phyloP scores from a whole-genome alignment of 2,113 vertebrate genomes.

The Stomatorhinus ivindoensis region DNA sequence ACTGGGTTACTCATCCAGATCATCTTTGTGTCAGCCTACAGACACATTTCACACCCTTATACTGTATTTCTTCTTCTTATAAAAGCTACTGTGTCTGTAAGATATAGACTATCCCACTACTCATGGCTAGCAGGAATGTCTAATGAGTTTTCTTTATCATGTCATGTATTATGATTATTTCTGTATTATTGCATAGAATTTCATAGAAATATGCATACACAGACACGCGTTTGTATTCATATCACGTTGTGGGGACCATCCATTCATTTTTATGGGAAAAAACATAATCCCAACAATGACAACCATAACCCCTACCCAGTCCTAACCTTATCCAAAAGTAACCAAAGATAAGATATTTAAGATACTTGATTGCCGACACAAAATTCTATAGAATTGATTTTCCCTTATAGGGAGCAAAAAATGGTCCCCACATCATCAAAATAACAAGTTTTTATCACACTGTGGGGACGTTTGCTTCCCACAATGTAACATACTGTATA shows the following conservation, averaged over 20 bases:
- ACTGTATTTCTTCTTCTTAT: not conserved
- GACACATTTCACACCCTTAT: not conserved
- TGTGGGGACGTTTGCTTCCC: too few species aligned
- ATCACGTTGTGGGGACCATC: not conserved
- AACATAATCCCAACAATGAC: not conserved
- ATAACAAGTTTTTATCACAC: too few species aligned
- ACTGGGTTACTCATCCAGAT: constrained; percentile 36
- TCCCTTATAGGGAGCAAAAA: too few species aligned
- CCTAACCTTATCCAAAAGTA: not conserved
- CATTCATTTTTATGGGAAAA: not conserved
- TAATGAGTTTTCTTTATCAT: not conserved
- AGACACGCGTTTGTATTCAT: not conserved
- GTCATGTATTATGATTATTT: not conserved
- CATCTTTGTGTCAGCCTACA: constrained; percentile 19
- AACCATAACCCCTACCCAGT: not conserved
- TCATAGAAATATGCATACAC: not conserved
- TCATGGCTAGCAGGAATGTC: not conserved
- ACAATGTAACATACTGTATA: not conserved
- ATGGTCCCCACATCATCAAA: too few species aligned
- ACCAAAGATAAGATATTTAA: not conserved
- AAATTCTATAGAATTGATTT: not conserved
- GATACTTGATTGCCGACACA: not conserved
- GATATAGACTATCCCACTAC: not conserved
- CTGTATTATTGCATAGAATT: not conserved
- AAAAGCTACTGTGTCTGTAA: not conserved